Base-by-base conservation (phyloP, 1,140 invertebrate genomes). In the Halesus radiatus region DNA sequence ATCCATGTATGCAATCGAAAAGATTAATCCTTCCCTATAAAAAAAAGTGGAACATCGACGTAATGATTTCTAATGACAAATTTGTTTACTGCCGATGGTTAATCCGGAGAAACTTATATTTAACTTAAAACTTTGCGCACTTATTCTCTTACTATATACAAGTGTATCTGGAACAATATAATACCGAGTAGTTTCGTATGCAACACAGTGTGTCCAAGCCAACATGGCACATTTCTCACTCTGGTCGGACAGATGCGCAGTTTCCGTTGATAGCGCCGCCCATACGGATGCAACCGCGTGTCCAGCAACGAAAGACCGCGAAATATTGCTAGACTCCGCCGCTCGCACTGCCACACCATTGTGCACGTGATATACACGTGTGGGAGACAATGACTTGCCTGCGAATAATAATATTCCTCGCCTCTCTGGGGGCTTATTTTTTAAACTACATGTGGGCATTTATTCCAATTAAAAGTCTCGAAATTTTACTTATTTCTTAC, bases 241-340 rank as follows among this genome's bases (percentile, higher is more conserved):
- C 56, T 3, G 56, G 56, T 16, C 10, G 53, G 72, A 74, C 72
- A 74, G 72, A 74, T 74, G 72, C 72, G 56, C 74, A 58, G 74
- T 37, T 74, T 76, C 74, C 68, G 37, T 45, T 45, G 37, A 45
- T 45, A 45, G 37, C 37, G 68, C 45, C 74, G 53, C 7, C 22
- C 22, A 13, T 26, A 54, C 68, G 72, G 52, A 58, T 56, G 74
- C 74, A 56, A 29, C 26, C 53, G 26, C 68, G 45, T 23, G 66
- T 26, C 68, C 45, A 52, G 62, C 18, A 6, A 52, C 68, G 68
- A 29, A 54, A 58, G 26, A 60, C 74, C 74, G 26, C 74, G 45
- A 76, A 76, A 76, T 76, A 76, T 76, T 26, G 45, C 52, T 23
- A 56, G 23, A 45, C 29, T 10, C 72, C n/a, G 54, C 54, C 37